A percentile compares a stretch with the other conserved stretches of the same genome.
These are phyloP conservation scores for Butorides virescens DNA, from an alignment of 2,113 vertebrate genomes.

Conservation along the genomic window DNA sequence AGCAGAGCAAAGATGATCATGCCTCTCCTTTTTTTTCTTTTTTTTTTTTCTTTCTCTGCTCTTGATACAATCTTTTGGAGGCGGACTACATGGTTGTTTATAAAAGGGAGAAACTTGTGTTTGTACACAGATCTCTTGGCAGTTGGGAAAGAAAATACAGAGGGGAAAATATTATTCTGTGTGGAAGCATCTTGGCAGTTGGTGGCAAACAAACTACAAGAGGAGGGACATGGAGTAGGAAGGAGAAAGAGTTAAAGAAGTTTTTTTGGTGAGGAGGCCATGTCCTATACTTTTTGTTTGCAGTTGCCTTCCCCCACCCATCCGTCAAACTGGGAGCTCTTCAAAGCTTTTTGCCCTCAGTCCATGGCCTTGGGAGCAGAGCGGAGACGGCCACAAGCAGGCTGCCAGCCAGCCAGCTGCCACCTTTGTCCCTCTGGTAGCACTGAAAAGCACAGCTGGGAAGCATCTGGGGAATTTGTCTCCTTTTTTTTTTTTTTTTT, in stretches of 20 bases:
- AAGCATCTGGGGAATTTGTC: background rate
- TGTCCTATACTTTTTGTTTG: background rate
- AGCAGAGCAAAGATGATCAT: background rate
- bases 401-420: constrained; percentile 10
- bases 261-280: background rate
- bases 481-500: fast-evolving
- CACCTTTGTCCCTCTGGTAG: background rate
- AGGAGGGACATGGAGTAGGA: background rate
- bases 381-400: background rate
- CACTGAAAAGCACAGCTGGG: constrained; percentile 3
- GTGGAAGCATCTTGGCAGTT: background rate
- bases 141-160: background rate
- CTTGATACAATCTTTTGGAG: background rate
- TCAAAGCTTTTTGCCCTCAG: background rate
- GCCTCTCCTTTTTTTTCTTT: background rate
- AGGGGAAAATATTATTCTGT: background rate
- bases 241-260: background rate
- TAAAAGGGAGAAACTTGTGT: background rate
- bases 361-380: background rate
- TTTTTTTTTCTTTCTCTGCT: background rate
- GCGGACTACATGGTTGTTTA: background rate
- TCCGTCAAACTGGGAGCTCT: background rate
- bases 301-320: background rate
- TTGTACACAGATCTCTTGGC: background rate
- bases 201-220: background rate